Base-by-base conservation (phyloP, 2,113 vertebrate genomes). In the Actenoides hombroni region DNA sequence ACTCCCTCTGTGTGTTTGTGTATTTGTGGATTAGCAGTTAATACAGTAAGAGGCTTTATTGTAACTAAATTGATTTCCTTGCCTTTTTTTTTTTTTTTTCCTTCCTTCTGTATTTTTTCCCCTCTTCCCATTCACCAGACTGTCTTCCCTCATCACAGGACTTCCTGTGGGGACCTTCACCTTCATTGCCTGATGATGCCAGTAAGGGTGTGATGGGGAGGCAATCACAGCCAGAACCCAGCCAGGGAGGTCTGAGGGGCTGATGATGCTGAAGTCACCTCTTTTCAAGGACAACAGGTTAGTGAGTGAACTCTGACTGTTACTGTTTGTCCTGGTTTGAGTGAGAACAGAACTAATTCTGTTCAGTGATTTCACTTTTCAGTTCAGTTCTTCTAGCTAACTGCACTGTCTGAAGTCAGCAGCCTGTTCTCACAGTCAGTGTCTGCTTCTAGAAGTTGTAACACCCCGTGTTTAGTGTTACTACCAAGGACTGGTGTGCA, bases 21-120 rank as follows among this genome's bases (percentile, higher is more conserved):
- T 95, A 59, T 91, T 96, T 95, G 81, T 79, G 92, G 96, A 93
- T 97, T 96, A 95, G 89, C 59, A 84, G 94, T 89, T 97, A 96
- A 95, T 95, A 95, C 76, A 86, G 78, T 92, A 94, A 94, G 95
- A 94, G 68, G 82, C 84, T 96, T 96, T 95, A 94, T 83, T 94
- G 82, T 59, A 88, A 67, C 75, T 90, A 83, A 97, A 97, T 81
- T 92, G 94, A 97, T 97, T 96, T 94, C 46, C 91, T 88, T 2
- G 2, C 39, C 60, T 42, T 65, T 57, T 76, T 48, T 85, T 68
- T 79, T 70, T 67, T 4, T 8, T 42, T 42, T 15, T 6, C 3
- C 16, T 44, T 86, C n/a, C 20, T 71, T 64, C 69, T 44, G 31
- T 54, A 39, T 63, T 78, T 90, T n/a, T n/a, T n/a, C n/a, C n/a